Base-by-base conservation (phyloP, 2,888 invertebrate genomes). In the Papilio gigon region DNA sequence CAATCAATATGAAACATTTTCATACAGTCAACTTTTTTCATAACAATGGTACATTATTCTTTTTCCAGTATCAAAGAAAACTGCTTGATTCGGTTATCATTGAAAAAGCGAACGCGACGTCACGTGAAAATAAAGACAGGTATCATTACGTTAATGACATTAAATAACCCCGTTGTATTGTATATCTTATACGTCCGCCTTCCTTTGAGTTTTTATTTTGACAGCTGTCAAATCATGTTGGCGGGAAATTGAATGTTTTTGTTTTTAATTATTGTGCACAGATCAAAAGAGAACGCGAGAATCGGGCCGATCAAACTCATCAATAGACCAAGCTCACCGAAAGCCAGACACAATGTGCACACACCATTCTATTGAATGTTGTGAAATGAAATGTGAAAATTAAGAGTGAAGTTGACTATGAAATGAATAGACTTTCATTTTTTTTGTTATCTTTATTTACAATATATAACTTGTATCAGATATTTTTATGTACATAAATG, bases 11-110 rank as follows among this genome's bases (percentile, higher is more conserved):
- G 14, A 37, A 35, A 6, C 33, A 40, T 40, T 11, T 14, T 40
- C 14, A 40, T 44, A 44, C 6, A 8, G 17, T 44, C 17, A 42
- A 20, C 17, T 44, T 17, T 12, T 12, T 3, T 47, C 11, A 1
- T 25, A 12, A 12, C 4, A 22, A 25, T 50, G 12, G 6, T 50
- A 6, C 20, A 35, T 50, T 25, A 20, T 60, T 68, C 12, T 6
- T 58, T 40, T 80, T 84, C 62, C 76, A 90, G 90, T 84, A 87
- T 65, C 88, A 90, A 80, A 82, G 89, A 76, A 81, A 85, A 80
- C 74, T 83, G n/a, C 86, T 86, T 4, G 84, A 87, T 2, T 76
- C 81, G 1, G 37, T 85, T 6, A 83, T 84, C 1, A 73, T 17
- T 17, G 65, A 69, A 42, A 69, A 65, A 65, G 42, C 33, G n/a